A percentile compares a stretch with the other conserved stretches of the same genome.
These are phyloP conservation scores for Lacerta bilineata DNA, from an alignment of 2,797 vertebrate species.

Conservation along the genomic window DNA sequence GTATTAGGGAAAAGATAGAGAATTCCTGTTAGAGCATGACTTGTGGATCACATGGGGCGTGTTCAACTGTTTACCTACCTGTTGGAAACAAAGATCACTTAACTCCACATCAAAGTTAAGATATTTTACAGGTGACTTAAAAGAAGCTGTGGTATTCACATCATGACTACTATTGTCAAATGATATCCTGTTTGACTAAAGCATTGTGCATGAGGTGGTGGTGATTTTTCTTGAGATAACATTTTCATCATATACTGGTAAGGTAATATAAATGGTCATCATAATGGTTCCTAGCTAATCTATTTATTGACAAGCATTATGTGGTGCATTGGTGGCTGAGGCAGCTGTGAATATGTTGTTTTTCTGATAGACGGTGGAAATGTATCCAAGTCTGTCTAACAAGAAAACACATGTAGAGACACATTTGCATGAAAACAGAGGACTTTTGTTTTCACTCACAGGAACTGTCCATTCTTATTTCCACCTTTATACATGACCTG, in stretches of 20 bases:
- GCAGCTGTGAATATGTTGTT: not conserved
- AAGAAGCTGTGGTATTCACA: not conserved
- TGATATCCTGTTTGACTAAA: not conserved
- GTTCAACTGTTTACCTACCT: not conserved
- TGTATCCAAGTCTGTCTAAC: not conserved
- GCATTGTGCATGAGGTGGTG: not conserved
- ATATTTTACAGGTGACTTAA: not conserved
- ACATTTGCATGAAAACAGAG: not conserved
- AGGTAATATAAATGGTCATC: not conserved
- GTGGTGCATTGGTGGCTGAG: not conserved
- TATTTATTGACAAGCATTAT: constrained; percentile 23
- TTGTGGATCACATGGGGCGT: not conserved
- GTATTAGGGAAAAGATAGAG: not conserved
- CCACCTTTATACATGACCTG: not conserved
- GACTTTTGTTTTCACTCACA: too few relatives aligned
- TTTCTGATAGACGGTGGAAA: not conserved
- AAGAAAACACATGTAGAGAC: not conserved
- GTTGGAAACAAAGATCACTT: not conserved
- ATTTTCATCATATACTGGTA: not conserved
- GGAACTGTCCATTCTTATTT: not conserved
- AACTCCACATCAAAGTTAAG: not conserved
- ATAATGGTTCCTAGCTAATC: constrained; percentile 2
- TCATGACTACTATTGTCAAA: not conserved
- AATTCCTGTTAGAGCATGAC: not conserved
- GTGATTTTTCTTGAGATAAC: not conserved